These are phyloP conservation scores for Drosophila erecta DNA, from an alignment of 1,140 invertebrate genomes.

Conservation along the genomic window DNA sequence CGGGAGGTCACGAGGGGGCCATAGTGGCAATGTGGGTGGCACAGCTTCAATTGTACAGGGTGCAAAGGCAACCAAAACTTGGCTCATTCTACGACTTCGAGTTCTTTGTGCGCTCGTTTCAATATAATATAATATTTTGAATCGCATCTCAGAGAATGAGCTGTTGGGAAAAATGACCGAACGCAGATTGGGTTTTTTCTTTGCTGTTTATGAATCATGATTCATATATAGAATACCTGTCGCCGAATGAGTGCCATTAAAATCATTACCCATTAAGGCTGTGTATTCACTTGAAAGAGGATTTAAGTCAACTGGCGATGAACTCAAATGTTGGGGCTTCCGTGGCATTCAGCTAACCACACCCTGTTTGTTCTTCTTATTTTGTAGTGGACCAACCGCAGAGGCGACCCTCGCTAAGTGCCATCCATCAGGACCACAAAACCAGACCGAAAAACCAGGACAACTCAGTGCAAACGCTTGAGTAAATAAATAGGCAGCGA, in stretches of 20 bases:
- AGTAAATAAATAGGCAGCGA: constrained; percentile 69
- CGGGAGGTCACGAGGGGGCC: neutral
- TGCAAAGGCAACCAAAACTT: constrained; percentile 34
- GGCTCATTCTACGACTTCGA: constrained; percentile 5
- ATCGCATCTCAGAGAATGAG: constrained; percentile 17
- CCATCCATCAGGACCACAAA: constrained; percentile 58
- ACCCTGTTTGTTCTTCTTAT: constrained; percentile 21
- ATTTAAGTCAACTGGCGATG: constrained; percentile 11
- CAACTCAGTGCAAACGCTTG: constrained; percentile 40
- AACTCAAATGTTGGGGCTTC: constrained; percentile 17
- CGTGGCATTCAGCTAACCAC: constrained; percentile 1
- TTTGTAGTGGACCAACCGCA: constrained; percentile 14
- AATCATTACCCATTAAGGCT: constrained; percentile 41
- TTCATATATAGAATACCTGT: constrained; percentile 45
- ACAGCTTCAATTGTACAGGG: constrained; percentile 43
- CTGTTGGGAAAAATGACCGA: constrained; percentile 23
- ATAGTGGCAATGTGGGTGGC: constrained; percentile 37
- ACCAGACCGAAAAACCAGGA: constrained; percentile 48
- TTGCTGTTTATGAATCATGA: constrained; percentile 27
- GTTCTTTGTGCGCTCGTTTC: constrained; percentile 27
- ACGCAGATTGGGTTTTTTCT: constrained; percentile 28
- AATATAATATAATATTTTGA: constrained; percentile 20
- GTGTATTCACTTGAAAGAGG: constrained; percentile 9
- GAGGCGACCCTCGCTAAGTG: constrained; percentile 39
- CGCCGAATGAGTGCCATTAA: constrained; percentile 30